Percentiles rank a stretch among this genome's conserved stretches.
Evolutionary conservation across 2,888 invertebrate species (phyloP).

Genomic region (Pyrgus malvae): DNA sequence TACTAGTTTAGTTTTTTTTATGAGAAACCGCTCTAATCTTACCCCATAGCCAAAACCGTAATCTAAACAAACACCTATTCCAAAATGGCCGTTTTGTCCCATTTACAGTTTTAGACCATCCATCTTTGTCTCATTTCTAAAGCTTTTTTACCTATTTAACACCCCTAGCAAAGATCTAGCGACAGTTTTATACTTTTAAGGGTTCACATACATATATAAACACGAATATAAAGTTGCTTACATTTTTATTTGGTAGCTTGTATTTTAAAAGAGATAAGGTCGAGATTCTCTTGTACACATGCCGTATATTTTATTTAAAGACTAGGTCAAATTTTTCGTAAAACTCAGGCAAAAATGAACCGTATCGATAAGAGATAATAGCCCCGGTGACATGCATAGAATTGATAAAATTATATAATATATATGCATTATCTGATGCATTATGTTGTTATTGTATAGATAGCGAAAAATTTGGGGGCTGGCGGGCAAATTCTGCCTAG

Average conservation of each 20-base stretch:
- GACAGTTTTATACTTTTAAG: constrained; percentile 8
- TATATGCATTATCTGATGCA: constrained; percentile 37
- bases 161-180: constrained; percentile 36
- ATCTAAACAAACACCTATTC: constrained; percentile 26
- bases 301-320: constrained; percentile 5
- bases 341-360: constrained; percentile 9
- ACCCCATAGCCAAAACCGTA: background rate
- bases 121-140: constrained; percentile 43
- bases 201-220: background rate
- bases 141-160: constrained; percentile 42
- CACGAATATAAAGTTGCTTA: background rate
- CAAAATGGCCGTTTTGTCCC: constrained; percentile 42
- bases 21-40: constrained; percentile 1
- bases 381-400: constrained; percentile 2
- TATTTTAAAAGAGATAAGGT: background rate
- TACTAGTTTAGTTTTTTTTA: background rate
- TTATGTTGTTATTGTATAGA: constrained; percentile 31
- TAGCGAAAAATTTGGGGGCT: constrained; percentile 32
- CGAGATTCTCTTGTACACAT: background rate
- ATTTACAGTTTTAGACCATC: constrained; percentile 41
- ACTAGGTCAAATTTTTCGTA: constrained; percentile 12
- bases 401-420: constrained; percentile 36
- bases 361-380: constrained; percentile 3
- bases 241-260: background rate
- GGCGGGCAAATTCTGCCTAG: background rate